Base-by-base conservation (phyloP, 1,140 invertebrate species). In the Drosophila pseudoananassae region DNA sequence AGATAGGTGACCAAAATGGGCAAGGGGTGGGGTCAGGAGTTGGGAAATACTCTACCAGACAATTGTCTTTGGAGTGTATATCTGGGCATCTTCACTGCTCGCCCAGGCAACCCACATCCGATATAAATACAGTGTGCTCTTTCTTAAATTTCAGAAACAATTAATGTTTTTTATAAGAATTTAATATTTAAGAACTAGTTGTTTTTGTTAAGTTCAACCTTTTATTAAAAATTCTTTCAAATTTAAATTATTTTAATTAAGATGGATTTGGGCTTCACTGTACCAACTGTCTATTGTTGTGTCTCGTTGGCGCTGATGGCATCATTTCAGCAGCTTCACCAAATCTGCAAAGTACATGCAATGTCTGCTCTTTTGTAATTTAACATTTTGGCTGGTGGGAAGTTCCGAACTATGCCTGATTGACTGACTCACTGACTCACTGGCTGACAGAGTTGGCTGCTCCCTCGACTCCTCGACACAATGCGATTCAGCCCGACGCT, bases 271-370 rank as follows among this genome's bases (percentile, higher is more conserved):
- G 10, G n/a, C 1, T 43, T 6, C 3, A 66, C 63, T 66, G 63
- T 66, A 66, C 25, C 4, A n/a, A 45, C 36, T 51, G 25, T 45
- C 68, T 74, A 72, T 73, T 72, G 71, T 73, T 54, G 68, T 72
- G 56, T 65, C 71, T 79, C 40, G 31, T 49, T 38, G 64, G 31
- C 40, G 80, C 74, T 84, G 80, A 83, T 84, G 80, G 80, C 79
- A 83, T 78, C 79, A 83, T 83, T 83, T 83, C 79, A 83, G 70
- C 79, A 83, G 79, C 75, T 69, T 82, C 73, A 71, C 63, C 56
- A 57, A 76, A 77, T 69, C 59, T 77, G 60, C 60, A 65, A 57
- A 68, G 50, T 61, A 72, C 72, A 69, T 69, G 77, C 66, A 72
- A 46, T 66, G 59, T 54, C 63, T 80, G 58, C 68, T 59, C 63